Base-by-base conservation (phyloP, 2,113 vertebrate species). In the Mobula hypostoma region DNA sequence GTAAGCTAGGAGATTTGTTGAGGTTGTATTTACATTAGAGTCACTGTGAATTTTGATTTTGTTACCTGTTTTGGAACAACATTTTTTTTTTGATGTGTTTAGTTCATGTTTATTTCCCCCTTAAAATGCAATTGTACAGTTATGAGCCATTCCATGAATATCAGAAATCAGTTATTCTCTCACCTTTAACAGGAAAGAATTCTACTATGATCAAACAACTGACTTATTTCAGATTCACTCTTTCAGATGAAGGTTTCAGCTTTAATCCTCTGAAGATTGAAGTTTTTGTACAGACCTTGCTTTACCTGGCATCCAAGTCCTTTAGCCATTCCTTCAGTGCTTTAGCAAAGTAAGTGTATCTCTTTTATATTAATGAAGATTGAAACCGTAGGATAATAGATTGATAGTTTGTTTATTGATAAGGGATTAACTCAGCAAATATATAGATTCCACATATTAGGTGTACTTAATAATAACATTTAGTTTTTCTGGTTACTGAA, bases 291-390 rank as follows among this genome's bases (percentile, higher is more conserved):
- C 98, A 99, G 96, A 98, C 98, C 63, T 96, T 99, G 70, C 98
- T 99, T 58, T 97, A 99, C 94, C 96, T 99, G 95, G 99, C 99
- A 24, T 97, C 98, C 80, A 99, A 99, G 94, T 99, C 99, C 32
- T 99, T 98, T 96, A 99, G 99, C 96, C 98, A 99, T 95, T 99
- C 99, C 68, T 99, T 99, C 96, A 99, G 98, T 66, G 99, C 99
- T 88, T 97, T 99, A 88, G 99, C 98, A 95, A 99, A 99, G 99
- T 99, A 97, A 97, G 98, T 97, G 36, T 32, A 29, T 80, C 4
- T 32, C 63, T 93, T 74, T 72, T 93, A 61, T 14, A 56, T 56
- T 74, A 56, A 74, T 21, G 29, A 56, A 93, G 27, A 74, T 74
- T 48, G 40, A 2, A 56, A 76, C 0, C 24, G 24, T 7, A 29